Base-by-base conservation (phyloP, 2,797 vertebrate genomes). In the Enteromius argenteus region DNA sequence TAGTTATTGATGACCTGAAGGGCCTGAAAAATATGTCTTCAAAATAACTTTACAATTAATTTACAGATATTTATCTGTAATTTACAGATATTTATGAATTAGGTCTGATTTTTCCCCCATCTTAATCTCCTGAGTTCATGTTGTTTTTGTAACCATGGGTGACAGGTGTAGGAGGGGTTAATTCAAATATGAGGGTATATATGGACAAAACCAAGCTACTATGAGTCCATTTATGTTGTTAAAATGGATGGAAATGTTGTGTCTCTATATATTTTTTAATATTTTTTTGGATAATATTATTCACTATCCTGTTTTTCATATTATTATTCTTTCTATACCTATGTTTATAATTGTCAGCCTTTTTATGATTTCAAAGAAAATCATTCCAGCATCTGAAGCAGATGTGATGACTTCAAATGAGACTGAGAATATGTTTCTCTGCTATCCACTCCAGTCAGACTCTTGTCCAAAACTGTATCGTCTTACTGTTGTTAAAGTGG, bases 391-490 rank as follows among this genome's bases (percentile, higher is more conserved):
- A 32, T 53, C 21, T 37, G 5, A 51, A 56, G 10, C 7, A 64
- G 37, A 44, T 17, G 3, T 64, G 23, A 78, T 44, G 75, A 44
- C n/a, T 21, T 78, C 75, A 39, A 88, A 72, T 60, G 14, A 44
- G 14, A 74, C 58, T 58, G 46, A 84, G 10, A 35, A 68, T 39
- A 14, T 86, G 3, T 8, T 84, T 1, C 77, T 86, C 67, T 88
- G 87, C 78, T 88, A 80, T 64, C 84, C 87, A 73, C 72, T 86
- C 8, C 58, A 13, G 46, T 39, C 49, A 3, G 19, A 72, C 30
- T 86, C 87, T 46, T 88, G 87, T 60, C 30, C 27, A 3, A 72
- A 51, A 81, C 4, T 15, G 0, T 19, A 66, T 7, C 81, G 81
- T 8, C 49, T 84, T 8, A 3, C n/a, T 32, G 23, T 62, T 0